Percentiles rank a stretch among this genome's conserved stretches.
These are phyloP conservation scores for Aphelenchoides avenae DNA, from an alignment of 1,140 invertebrate genomes.

Conservation along the genomic window DNA sequence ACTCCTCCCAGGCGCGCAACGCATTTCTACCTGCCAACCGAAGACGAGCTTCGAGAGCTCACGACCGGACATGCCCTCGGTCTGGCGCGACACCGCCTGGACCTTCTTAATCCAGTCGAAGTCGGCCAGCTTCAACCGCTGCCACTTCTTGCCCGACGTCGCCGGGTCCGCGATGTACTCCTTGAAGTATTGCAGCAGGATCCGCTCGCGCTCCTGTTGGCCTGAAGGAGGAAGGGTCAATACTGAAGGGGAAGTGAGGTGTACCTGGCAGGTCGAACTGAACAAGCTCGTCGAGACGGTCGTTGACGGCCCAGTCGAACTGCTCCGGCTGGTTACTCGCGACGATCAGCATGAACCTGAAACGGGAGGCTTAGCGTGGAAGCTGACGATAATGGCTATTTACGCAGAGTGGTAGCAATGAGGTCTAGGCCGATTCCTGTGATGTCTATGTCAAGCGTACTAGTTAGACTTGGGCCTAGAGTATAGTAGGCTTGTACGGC, in stretches of 20 bases:
- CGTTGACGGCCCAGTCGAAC: constrained; percentile 96
- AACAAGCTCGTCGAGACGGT: constrained; percentile 93
- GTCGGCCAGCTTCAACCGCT: constrained; percentile 76
- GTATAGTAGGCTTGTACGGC: too few species aligned
- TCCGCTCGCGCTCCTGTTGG: constrained; percentile 80
- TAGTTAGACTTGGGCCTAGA: too few species aligned
- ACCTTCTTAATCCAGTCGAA: constrained; percentile 90
- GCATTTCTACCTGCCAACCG: constrained; percentile 77
- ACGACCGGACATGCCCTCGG: constrained; percentile 87
- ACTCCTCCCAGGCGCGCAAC: too few species aligned
- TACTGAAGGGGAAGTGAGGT: background rate
- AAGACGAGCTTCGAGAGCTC: constrained; percentile 94
- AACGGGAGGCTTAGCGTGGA: too few species aligned
- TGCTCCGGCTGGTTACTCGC: constrained; percentile 98
- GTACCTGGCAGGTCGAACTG: constrained; percentile 81
- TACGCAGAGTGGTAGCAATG: too few species aligned
- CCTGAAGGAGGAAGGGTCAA: constrained; percentile 23
- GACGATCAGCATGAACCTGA: constrained; percentile 84
- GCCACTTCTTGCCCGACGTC: constrained; percentile 67
- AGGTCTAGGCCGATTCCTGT: too few species aligned
- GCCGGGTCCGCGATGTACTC: constrained; percentile 87
- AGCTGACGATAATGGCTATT: too few species aligned
- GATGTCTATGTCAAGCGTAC: too few species aligned
- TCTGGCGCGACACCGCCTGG: constrained; percentile 75
- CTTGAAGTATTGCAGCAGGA: constrained; percentile 91